These are phyloP conservation scores for Bombus huntii DNA, from an alignment of 1,140 invertebrate species.

Conservation along the genomic window DNA sequence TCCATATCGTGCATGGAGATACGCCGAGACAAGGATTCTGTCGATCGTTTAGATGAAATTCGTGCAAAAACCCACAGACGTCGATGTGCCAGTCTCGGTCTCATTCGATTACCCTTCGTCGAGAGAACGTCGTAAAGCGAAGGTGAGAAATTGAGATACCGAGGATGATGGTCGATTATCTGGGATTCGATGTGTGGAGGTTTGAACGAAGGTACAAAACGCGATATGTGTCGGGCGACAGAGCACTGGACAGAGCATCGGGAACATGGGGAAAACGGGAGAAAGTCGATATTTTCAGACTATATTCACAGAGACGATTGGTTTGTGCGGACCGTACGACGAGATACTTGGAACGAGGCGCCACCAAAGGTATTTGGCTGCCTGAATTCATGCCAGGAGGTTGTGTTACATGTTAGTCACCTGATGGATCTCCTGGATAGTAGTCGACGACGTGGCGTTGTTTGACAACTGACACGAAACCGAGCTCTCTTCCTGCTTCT, in stretches of 20 bases:
- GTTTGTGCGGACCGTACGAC: conserved; percentile 70
- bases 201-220: not conserved
- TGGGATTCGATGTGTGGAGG: conserved; percentile 25
- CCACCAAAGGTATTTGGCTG: conserved; percentile 64
- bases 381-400: conserved; percentile 76
- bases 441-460: conserved; percentile 57
- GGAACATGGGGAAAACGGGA: not conserved
- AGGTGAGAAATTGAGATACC: not conserved
- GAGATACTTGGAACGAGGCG: conserved; percentile 70
- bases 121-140: conserved; percentile 40
- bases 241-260: conserved; percentile 9
- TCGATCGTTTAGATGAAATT: conserved; percentile 33
- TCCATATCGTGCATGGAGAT: conserved; percentile 47
- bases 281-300: conserved; percentile 50
- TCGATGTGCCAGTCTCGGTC: conserved; percentile 58
- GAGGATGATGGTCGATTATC: conserved; percentile 10
- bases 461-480: conserved; percentile 70
- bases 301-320: conserved; percentile 67
- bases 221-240: conserved; percentile 3
- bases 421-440: conserved; percentile 74
- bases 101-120: conserved; percentile 62
- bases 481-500: conserved; percentile 64
- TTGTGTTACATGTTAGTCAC: conserved; percentile 79
- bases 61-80: conserved; percentile 48
- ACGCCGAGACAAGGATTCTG: conserved; percentile 19